Conservation (phyloP, 2,888 invertebrate genomes). For the Xanthia togata region DNA sequence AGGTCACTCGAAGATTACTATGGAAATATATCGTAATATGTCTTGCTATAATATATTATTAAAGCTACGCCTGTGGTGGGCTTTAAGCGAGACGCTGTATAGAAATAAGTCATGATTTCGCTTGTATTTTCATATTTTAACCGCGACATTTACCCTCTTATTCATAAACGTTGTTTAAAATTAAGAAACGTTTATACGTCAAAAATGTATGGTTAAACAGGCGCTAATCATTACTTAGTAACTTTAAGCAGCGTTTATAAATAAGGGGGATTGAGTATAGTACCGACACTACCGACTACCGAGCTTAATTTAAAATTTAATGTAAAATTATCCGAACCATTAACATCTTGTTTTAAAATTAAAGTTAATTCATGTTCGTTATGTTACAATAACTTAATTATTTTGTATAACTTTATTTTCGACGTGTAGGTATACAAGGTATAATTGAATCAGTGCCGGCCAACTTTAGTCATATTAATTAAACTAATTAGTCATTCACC, state of each 20-base stretch:
- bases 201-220: no score
- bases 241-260: no score
- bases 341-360: not conserved
- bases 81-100: no score
- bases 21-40: no score
- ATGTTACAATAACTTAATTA: slow-evolving; percentile 14
- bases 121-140: not conserved
- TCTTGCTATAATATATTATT: no score
- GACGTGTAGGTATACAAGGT: not conserved
- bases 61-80: no score
- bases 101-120: not conserved
- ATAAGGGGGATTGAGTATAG: no score
- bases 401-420: slow-evolving; percentile 3
- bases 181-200: no score
- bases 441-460: not conserved
- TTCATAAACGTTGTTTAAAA: no score
- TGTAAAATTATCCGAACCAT: not conserved
- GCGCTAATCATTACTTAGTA: no score
- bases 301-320: not conserved
- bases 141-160: not conserved
- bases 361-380: not conserved
- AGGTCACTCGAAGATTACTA: no score
- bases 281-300: not conserved
- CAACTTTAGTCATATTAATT: slow-evolving; percentile 3
- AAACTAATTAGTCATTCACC: slow-evolving; percentile 7